Conservation (phyloP, 2,113 vertebrate species). For the Labeo rohita region DNA sequence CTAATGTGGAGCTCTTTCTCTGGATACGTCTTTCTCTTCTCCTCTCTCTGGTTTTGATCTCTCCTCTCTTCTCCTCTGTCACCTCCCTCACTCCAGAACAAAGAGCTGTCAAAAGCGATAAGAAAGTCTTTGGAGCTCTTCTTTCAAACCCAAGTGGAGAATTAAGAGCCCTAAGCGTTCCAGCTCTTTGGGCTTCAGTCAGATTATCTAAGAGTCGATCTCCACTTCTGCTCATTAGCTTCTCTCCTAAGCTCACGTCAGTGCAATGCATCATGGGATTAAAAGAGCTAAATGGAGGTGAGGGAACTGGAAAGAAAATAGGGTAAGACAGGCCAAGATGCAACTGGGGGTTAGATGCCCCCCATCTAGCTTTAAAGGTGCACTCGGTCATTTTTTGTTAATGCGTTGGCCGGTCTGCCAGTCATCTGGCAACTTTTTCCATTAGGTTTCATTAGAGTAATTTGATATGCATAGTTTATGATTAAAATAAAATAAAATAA, state of each 20-base stretch:
- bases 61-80: conserved; percentile 15
- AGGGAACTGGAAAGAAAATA: not conserved
- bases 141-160: conserved; percentile 39
- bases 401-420: not conserved
- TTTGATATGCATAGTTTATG: not conserved
- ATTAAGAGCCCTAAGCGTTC: conserved; percentile 31
- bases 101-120: conserved; percentile 47
- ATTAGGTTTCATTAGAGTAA: too few relatives aligned
- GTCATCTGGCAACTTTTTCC: not conserved
- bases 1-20: not conserved
- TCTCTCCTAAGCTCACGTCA: not conserved
- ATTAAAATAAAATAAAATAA: not conserved
- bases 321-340: not conserved
- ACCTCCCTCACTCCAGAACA: conserved; percentile 31
- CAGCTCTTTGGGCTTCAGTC: not conserved
- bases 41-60: conserved; percentile 37
- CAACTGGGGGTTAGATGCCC: not conserved
- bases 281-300: conserved; percentile 1
- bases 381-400: not conserved
- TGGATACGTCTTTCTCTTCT: not conserved
- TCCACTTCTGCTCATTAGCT: conserved; percentile 31
- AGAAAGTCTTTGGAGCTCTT: conserved; percentile 38
- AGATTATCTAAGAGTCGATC: conserved; percentile 48
- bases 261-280: conserved; percentile 9
- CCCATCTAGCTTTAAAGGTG: not conserved